Base-by-base conservation (phyloP, 2,888 invertebrate genomes). In the Brenthis ino region DNA sequence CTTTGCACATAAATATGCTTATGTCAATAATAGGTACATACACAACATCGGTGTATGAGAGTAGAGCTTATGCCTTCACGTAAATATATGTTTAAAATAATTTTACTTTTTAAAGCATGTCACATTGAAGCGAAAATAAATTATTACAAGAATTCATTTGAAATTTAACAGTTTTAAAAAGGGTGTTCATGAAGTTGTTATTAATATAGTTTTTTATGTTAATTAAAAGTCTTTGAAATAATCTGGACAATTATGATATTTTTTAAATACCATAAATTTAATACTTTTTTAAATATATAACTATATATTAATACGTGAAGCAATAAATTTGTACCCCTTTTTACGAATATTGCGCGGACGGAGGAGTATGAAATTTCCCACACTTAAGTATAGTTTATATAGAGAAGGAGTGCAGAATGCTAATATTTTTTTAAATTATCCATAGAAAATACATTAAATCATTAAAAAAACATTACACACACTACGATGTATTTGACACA, bases 31-130 rank as follows among this genome's bases (percentile, higher is more conserved):
- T 61, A 61, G 20, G 37, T 67, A 48, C 71, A 63, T 57, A 60
- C 48, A 60, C 58, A 48, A 24, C 50, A 67, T 65, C 48, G 65
- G 64, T 70, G 80, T 79, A 77, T 80, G 77, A 76, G 57, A 66
- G 77, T 74, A 65, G 56, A 75, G 68, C 68, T 68, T 68, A 53
- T 48, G 58, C 68, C 33, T 64, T 57, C 1, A 57, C 48, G 24
- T 1, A 6, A 47, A 13, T 57, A 16, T 6, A 57, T 43, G 11
- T 60, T 50, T 28, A n/a, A 20, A 47, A 24, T 13, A 33, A 14
- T 48, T 6, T 48, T n/a, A 51, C 8, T 58, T 2, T 67, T 24
- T 51, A 43, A 48, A 60, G 70, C 67, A 64, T 70, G 60, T 60
- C n/a, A 53, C 43, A 56, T 67, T 64, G 50, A 14, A 68, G 48